Evolutionary conservation across 2,888 invertebrate genomes (phyloP).

Genomic region (Venustoraphidia nigricollis): DNA sequence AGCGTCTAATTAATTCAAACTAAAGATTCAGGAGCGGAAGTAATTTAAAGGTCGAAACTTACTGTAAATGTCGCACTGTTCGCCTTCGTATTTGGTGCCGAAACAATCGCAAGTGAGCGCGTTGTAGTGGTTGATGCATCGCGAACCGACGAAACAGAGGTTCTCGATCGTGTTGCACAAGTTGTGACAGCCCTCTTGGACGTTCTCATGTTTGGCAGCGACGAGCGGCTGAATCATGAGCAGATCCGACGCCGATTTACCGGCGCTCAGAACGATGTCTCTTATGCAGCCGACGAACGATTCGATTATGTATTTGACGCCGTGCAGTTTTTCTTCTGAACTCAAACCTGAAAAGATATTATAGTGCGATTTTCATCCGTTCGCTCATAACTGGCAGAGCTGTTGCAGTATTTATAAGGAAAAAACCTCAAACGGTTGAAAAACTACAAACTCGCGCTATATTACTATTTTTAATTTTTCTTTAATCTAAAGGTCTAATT

Average conservation of each 20-base stretch:
- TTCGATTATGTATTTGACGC: conserved; percentile 83
- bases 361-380: background rate
- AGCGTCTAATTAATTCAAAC: too few relatives aligned
- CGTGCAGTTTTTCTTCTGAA: conserved; percentile 75
- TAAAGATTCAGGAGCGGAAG: too few relatives aligned
- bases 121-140: conserved; percentile 85
- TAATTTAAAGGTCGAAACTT: too few relatives aligned
- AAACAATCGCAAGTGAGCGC: conserved; percentile 85
- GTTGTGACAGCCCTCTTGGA: conserved; percentile 76
- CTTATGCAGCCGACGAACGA: conserved; percentile 86
- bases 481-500: too few relatives aligned
- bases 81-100: conserved; percentile 81
- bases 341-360: conserved; percentile 52
- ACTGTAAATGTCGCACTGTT: conserved; percentile 85
- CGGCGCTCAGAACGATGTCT: conserved; percentile 72
- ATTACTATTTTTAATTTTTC: too few relatives aligned
- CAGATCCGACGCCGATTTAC: conserved; percentile 71
- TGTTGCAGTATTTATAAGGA: too few relatives aligned
- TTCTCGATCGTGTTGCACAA: conserved; percentile 69
- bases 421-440: too few relatives aligned
- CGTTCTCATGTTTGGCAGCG: conserved; percentile 78
- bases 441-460: too few relatives aligned
- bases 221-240: conserved; percentile 68
- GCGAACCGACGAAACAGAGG: conserved; percentile 73
- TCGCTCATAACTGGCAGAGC: too few relatives aligned